Evolutionary conservation across 2,888 invertebrate species (phyloP).

Genomic region (Euproctis similis): DNA sequence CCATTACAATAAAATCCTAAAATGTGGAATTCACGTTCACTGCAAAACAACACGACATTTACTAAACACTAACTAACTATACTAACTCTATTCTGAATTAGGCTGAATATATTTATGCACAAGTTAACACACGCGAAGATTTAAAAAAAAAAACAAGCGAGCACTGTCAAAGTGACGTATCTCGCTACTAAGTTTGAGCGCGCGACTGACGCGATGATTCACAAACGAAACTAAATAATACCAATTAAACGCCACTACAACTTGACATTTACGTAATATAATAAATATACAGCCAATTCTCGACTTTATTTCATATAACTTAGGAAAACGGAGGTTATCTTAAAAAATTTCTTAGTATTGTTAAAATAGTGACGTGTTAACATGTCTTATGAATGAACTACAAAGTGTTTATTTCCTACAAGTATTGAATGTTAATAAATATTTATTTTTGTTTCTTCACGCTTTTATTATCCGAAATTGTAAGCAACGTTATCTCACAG

Average conservation of each 20-base stretch:
- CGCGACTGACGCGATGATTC: conserved; percentile 63
- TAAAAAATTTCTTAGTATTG: conserved; percentile 30
- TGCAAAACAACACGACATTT: no score
- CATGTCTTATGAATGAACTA: conserved; percentile 45
- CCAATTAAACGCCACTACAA: conserved; percentile 51
- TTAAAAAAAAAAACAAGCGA: conserved; percentile 35
- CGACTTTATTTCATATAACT: conserved; percentile 25
- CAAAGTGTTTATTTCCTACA: conserved; percentile 9
- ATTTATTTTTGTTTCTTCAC: no score
- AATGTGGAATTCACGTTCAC: no score
- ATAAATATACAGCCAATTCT: conserved; percentile 31
- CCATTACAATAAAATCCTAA: no score
- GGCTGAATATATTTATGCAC: conserved; percentile 33
- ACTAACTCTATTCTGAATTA: conserved; percentile 32
- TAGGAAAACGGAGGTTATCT: conserved; percentile 20
- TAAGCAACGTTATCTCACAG: no score
- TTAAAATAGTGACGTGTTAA: conserved; percentile 36
- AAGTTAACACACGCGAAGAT: conserved; percentile 39
- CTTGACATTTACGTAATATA: conserved; percentile 41
- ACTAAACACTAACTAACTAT: no score
- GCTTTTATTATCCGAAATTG: no score
- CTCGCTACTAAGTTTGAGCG: conserved; percentile 37
- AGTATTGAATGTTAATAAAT: no score
- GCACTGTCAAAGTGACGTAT: conserved; percentile 40
- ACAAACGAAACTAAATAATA: conserved; percentile 67